Evolutionary conservation across 2,113 vertebrate genomes (phyloP), one percentile per base, ranked within the genome.

Genomic region (Oncorhynchus tshawytscha): DNA sequence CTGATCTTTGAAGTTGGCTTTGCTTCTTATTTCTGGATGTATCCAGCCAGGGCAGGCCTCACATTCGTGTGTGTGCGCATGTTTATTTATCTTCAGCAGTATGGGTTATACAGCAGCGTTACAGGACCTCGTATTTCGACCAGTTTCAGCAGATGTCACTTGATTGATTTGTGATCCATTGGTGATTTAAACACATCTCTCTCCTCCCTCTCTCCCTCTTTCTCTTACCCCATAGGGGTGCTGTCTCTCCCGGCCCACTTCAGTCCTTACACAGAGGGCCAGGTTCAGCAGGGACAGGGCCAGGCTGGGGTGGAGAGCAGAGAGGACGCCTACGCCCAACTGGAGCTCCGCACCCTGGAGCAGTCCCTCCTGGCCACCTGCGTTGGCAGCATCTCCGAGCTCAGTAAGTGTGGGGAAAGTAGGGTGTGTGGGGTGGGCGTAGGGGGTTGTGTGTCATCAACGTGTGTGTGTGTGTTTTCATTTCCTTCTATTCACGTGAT

Each of bases 311-410:
- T 86, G 0, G 96, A 97, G 0, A 96, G 95, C 86, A 89, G 95
- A 15, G 96, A 96, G 0, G 96, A 98, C 0, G 96, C 97, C 59
- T 99, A 99, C 0, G 97, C 96, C 5, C 97, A 99, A 83, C 93
- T 98, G 90, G 98, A 99, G 76, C 95, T 99, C n/a, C 94, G 98
- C 31, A 99, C 98, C 0, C 90, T 99, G 90, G 98, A 99, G 85
- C 98, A 99, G 88, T 96, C 98, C 16, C 92, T 99, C 75, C 90
- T 99, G 88, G 98, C 98, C 62, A 99, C 98, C 0, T 99, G 97
- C 0, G 98, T 99, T 60, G 98, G 98, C 81, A 99, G 96, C 95
- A 99, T 99, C 91, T 99, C 97, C 0, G 98, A 99, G 60, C 94
- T 99, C 81, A 98, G 98, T 99, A 83, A 97, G 98, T 96, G 45